A percentile compares a stretch with the other conserved stretches of the same genome.
Evolutionary conservation across 2,888 invertebrate species (phyloP).

Genomic region (Acronicta alni): DNA sequence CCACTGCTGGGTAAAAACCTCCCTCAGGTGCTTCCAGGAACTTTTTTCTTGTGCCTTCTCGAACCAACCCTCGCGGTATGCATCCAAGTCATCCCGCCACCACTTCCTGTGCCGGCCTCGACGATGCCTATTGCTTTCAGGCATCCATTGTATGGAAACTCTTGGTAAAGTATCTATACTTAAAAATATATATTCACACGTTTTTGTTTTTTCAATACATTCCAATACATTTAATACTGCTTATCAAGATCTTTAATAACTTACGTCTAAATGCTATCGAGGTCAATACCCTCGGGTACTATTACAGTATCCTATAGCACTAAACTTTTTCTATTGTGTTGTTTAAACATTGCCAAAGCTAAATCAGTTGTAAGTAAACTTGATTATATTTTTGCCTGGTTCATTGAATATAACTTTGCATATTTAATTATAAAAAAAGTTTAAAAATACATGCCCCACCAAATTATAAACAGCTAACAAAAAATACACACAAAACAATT

Average conservation of each 20-base stretch:
- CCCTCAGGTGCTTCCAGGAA: too few relatives aligned
- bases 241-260: constrained; percentile 28
- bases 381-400: not conserved
- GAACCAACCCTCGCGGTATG: too few relatives aligned
- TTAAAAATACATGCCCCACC: not conserved
- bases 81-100: too few relatives aligned
- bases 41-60: too few relatives aligned
- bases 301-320: constrained; percentile 17
- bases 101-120: too few relatives aligned
- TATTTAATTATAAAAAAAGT: not conserved
- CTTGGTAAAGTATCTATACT: too few relatives aligned
- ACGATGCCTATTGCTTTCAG: too few relatives aligned
- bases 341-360: not conserved
- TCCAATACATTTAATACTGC: constrained; percentile 11
- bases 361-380: not conserved
- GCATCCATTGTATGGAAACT: too few relatives aligned
- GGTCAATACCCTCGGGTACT: constrained; percentile 13
- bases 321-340: constrained; percentile 2
- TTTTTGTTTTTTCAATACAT: constrained; percentile 9
- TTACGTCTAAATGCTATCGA: constrained; percentile 15
- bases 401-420: not conserved
- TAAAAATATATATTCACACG: constrained; percentile 10
- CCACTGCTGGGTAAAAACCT: too few relatives aligned
- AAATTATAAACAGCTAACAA: constrained; percentile 7
- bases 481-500: constrained; percentile 38